Conservation (phyloP, 2,113 vertebrate genomes). For the Eptesicus fuscus region DNA sequence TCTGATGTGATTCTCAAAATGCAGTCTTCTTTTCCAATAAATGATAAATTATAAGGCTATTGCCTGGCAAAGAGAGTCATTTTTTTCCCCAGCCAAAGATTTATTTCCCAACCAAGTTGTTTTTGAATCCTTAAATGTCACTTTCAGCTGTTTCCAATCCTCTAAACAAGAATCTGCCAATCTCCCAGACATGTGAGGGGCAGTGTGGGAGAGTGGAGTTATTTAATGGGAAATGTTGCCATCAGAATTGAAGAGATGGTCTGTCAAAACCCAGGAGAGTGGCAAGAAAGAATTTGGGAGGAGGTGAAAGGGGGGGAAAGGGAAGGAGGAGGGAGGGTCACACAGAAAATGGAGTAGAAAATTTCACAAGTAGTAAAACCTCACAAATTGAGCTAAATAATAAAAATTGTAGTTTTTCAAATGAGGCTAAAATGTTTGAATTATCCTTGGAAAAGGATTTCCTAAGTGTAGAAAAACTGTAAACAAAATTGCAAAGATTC, state of each 20-base stretch:
- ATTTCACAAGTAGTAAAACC: not conserved
- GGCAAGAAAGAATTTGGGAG: not conserved
- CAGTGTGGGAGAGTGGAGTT: not conserved
- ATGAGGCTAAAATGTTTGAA: not conserved
- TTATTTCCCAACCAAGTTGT: slow-evolving; percentile 59
- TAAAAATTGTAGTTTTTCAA: not conserved
- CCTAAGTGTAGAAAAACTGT: not conserved
- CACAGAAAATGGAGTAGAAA: not conserved
- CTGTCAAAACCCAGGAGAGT: not conserved
- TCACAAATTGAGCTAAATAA: not conserved
- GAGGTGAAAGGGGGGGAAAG: not conserved
- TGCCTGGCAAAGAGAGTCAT: slow-evolving; percentile 44
- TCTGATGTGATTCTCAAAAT: slow-evolving; percentile 61
- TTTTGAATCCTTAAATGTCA: slow-evolving; percentile 60
- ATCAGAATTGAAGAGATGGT: not conserved
- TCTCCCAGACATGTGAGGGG: not conserved
- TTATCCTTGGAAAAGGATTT: not conserved
- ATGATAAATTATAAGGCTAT: slow-evolving; percentile 51
- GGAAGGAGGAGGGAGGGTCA: not conserved
- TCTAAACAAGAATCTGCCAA: slow-evolving; percentile 58
- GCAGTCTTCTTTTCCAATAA: slow-evolving; percentile 56
- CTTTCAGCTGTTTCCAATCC: slow-evolving; percentile 57
- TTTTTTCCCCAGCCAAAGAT: slow-evolving; percentile 56
- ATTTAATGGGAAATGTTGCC: slow-evolving; percentile 43
- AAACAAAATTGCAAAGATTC: not conserved